These are phyloP conservation scores for Brenthis hecate DNA, from an alignment of 2,888 invertebrate species.

Conservation along the genomic window DNA sequence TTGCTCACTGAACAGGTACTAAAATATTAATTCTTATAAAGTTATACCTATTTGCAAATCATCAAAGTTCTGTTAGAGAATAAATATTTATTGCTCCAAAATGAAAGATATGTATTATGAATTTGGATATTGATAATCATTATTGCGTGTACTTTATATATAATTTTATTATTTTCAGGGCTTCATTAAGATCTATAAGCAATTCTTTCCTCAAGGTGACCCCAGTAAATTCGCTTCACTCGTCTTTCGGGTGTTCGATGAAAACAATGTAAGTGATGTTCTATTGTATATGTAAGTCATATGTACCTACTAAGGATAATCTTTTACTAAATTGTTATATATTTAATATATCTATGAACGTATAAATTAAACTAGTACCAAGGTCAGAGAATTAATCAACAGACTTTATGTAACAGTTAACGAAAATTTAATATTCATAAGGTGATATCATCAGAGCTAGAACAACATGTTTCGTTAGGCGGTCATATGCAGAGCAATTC, in stretches of 20 bases:
- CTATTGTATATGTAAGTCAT: neutral
- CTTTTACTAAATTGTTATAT: neutral
- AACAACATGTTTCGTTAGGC: conserved; percentile 7
- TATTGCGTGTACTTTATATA: neutral
- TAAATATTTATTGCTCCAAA: too few species aligned
- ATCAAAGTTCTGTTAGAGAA: neutral
- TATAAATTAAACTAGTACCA: neutral
- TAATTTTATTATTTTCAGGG: conserved; percentile 84
- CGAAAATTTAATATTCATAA: conserved; percentile 46
- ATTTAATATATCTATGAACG: neutral
- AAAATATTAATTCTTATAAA: conserved; percentile 52
- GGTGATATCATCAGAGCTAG: neutral
- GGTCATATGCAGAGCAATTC: neutral
- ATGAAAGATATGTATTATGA: too few species aligned
- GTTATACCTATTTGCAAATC: neutral
- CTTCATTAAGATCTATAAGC: conserved; percentile 99
- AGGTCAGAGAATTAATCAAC: conserved; percentile 16
- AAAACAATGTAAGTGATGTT: conserved; percentile 93
- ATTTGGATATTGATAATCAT: too few species aligned
- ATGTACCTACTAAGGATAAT: neutral
- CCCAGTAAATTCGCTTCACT: conserved; percentile 99
- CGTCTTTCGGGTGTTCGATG: conserved; percentile 99
- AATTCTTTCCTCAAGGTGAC: conserved; percentile 99
- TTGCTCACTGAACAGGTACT: conserved; percentile 94
- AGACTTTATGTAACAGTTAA: conserved; percentile 41